Evolutionary conservation across 2,113 vertebrate genomes (phyloP), one percentile per base, ranked within the genome.

Genomic region (Malurus elegans): DNA sequence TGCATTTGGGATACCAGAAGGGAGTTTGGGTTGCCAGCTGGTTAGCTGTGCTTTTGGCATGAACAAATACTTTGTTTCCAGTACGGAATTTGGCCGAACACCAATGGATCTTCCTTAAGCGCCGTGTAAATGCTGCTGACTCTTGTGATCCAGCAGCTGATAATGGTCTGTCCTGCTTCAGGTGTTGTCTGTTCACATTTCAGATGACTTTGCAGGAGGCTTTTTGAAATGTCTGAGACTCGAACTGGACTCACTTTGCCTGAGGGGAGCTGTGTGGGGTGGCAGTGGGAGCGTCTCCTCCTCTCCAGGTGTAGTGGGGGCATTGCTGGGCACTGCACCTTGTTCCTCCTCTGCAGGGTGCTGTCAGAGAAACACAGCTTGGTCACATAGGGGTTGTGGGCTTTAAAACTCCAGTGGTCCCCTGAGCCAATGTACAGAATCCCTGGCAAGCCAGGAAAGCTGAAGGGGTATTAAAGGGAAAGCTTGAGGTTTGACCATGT

Each of bases 251-350:
- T 98, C 97, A 4, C 84, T 95, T 19, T 98, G 98, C 60, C 98
- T 99, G 96, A 99, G 99, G 10, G 99, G 99, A 92, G 98, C 96
- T 87, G 96, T 97, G 1, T 98, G 99, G 2, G 99, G 99, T 4
- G 98, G 98, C 74, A 99, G n/a, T 5, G 98, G 98, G 38, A 99
- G 98, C 2, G 36, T 36, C 62, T 88, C 96, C 1, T 95, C 96
- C 16, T 93, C 95, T 0, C 95, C 67, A 0, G 98, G 98, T 64
- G 98, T 88, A 76, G 99, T 98, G 92, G 75, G 97, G 65, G 94
- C 61, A 2, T 96, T 97, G 10, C 70, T 92, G 5, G 98, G 98
- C n/a, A 96, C 93, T 89, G 95, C 95, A 25, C 78, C 97, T 93
- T 96, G 95, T 40, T 98, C 92, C 36, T 98, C 86, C 75, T 98